Conservation (phyloP, 2,113 vertebrate genomes). For the Gallinago paraguaiae region DNA sequence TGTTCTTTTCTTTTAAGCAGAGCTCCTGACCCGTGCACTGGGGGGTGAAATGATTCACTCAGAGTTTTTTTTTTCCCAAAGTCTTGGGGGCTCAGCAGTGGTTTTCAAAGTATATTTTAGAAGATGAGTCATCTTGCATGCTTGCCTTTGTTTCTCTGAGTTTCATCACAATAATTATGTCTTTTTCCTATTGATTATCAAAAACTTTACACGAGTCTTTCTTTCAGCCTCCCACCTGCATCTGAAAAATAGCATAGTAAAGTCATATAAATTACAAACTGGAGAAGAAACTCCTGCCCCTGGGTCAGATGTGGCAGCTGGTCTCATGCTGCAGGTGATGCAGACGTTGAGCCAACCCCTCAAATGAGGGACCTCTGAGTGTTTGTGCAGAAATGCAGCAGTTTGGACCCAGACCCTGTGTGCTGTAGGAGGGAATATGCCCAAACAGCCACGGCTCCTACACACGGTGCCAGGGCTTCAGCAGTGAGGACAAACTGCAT, state of each 20-base stretch:
- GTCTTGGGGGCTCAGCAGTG: neutral
- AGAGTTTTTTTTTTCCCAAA: neutral
- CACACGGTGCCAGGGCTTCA: neutral
- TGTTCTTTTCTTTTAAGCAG: neutral
- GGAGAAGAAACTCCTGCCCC: neutral
- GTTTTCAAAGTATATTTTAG: neutral
- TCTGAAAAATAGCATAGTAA: neutral
- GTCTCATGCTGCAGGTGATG: neutral
- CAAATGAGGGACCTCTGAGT: accelerated
- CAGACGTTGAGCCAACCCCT: neutral
- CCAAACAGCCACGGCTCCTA: neutral
- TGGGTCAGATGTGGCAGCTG: neutral
- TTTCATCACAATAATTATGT: neutral
- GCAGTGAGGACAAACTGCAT: neutral
- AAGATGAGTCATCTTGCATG: neutral
- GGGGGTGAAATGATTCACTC: conserved; percentile 38
- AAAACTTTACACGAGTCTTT: neutral
- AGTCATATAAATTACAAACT: neutral
- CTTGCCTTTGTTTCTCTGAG: neutral
- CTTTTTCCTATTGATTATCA: neutral
- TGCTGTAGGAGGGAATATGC: neutral
- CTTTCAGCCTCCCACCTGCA: neutral
- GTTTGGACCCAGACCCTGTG: neutral
- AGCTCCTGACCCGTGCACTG: conserved; percentile 13
- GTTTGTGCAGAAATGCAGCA: neutral